These are phyloP conservation scores for Apodemus speciosus DNA, from an alignment of 2,113 vertebrate species.

Conservation along the genomic window DNA sequence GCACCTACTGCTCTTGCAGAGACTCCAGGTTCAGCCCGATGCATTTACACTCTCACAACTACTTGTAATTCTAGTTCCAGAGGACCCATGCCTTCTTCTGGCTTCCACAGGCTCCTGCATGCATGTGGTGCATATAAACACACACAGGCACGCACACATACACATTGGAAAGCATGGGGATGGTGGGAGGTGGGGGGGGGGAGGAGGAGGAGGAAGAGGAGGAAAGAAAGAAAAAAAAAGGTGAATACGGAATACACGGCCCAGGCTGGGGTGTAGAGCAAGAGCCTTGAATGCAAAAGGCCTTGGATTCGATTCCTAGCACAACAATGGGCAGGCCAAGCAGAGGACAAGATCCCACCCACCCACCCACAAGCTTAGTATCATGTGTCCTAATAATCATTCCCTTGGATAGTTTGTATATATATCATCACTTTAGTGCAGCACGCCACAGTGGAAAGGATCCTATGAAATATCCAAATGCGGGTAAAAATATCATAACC, in stretches of 20 bases:
- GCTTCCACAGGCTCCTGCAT: background rate
- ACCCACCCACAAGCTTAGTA: constrained; percentile 24
- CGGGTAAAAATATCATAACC: background rate
- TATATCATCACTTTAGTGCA: background rate
- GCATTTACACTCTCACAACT: background rate
- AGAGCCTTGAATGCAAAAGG: background rate
- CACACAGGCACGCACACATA: too few species aligned
- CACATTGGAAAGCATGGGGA: background rate
- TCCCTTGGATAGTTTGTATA: background rate
- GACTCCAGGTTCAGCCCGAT: background rate
- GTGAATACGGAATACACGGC: background rate
- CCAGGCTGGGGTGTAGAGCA: background rate
- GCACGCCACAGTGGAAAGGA: background rate
- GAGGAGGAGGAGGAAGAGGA: background rate
- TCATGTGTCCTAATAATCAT: background rate
- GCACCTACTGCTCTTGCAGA: background rate
- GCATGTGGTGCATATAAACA: background rate
- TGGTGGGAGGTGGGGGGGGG: background rate
- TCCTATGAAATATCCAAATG: background rate
- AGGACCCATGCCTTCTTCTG: too few species aligned
- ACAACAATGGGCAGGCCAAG: background rate
- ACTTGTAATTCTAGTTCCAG: too few species aligned
- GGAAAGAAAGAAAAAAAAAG: background rate
- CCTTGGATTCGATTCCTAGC: background rate
- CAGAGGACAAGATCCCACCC: background rate